phyloP scores from a whole-genome alignment of 2,113 vertebrate species.

The Ciconia boyciana region DNA sequence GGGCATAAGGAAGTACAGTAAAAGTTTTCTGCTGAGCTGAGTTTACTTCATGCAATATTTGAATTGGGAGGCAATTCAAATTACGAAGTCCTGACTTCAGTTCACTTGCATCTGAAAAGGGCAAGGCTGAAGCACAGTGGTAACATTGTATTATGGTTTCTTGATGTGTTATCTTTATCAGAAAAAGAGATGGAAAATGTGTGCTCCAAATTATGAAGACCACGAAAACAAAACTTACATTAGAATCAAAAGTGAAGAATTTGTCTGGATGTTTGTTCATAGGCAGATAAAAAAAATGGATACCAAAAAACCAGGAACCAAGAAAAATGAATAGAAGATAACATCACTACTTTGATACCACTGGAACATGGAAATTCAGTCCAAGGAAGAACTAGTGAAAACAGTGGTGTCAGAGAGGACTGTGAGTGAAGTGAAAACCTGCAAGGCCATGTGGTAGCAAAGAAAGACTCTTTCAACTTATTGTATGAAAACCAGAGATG shows the following conservation, averaged over 20 bases:
- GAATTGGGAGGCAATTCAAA: neutral
- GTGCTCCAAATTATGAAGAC: neutral
- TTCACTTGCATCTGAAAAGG: neutral
- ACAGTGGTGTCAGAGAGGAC: neutral
- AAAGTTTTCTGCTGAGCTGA: neutral
- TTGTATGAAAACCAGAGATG: neutral
- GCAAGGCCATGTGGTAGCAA: neutral
- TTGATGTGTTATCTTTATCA: neutral
- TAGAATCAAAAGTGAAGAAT: neutral
- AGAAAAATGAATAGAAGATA: neutral
- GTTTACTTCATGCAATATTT: neutral
- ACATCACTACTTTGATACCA: neutral
- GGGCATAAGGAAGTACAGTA: neutral
- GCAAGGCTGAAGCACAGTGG: neutral
- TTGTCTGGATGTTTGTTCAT: neutral
- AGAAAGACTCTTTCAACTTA: neutral
- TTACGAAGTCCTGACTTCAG: neutral
- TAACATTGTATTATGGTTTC: neutral
- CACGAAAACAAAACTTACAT: neutral
- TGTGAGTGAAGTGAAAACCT: neutral
- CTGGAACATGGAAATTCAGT: neutral
- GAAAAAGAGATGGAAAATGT: neutral
- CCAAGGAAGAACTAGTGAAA: neutral
- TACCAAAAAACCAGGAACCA: neutral
- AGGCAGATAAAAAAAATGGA: neutral